phyloP scores from a whole-genome alignment of 37 sponge, comb jelly and placozoan genomes.

The Eunapius fragilis region DNA sequence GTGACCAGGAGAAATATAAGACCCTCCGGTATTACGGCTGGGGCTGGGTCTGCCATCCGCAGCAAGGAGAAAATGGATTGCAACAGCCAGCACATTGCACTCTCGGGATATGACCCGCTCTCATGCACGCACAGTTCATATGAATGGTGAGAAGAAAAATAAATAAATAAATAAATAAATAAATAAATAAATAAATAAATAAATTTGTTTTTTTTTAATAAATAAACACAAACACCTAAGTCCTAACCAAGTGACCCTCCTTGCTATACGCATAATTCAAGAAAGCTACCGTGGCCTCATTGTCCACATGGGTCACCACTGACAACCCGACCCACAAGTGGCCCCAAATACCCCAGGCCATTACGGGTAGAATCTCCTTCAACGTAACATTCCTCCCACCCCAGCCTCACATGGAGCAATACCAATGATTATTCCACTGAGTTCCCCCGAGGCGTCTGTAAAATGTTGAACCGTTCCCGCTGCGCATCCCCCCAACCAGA shows the following conservation, averaged over 20 bases:
- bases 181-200: no score
- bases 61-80: conserved; percentile 3
- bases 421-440: background rate
- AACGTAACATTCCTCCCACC: background rate
- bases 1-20: conserved; percentile 4
- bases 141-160: background rate
- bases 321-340: conserved; percentile 5
- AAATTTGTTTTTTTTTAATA: no score
- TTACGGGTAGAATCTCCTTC: conserved; percentile 6
- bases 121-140: background rate
- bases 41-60: background rate
- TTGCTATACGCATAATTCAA: conserved; percentile 18
- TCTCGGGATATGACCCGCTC: conserved; percentile 7
- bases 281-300: conserved; percentile 20
- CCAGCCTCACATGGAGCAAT: background rate
- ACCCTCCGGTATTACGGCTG: background rate
- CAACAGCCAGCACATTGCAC: conserved; percentile 23
- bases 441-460: conserved; percentile 2
- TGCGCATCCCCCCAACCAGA: background rate
- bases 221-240: no score
- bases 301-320: conserved; percentile 10
- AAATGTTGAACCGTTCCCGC: background rate
- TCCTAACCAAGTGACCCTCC: conserved; percentile 19
- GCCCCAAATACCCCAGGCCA: conserved; percentile 14
- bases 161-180: no score